These are phyloP conservation scores for Cephus sareptanus DNA, from an alignment of 2,888 invertebrate species.

Conservation along the genomic window DNA sequence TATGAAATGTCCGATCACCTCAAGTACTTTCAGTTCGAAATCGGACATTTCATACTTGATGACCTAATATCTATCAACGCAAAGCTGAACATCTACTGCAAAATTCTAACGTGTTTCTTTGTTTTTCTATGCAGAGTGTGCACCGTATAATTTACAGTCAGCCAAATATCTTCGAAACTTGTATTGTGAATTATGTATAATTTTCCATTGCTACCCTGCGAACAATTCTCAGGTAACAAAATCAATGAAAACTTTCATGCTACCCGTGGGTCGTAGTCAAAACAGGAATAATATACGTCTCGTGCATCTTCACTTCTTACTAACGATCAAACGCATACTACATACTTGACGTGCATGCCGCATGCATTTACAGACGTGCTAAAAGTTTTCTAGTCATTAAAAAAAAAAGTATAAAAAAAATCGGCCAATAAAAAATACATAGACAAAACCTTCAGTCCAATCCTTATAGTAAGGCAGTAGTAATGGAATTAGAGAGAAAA, in stretches of 20 bases:
- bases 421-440: constrained; percentile 54
- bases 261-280: constrained; percentile 10
- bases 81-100: background rate
- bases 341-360: constrained; percentile 28
- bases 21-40: too few relatives aligned
- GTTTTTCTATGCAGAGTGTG: background rate
- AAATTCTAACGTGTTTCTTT: background rate
- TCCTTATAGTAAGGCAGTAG: constrained; percentile 65
- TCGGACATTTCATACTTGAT: too few relatives aligned
- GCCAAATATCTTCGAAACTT: background rate
- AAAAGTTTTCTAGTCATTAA: constrained; percentile 31
- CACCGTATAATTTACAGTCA: background rate
- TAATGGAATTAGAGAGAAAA: constrained; percentile 54
- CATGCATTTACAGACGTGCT: constrained; percentile 42
- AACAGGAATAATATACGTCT: constrained; percentile 10
- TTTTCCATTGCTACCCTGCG: constrained; percentile 18
- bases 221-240: constrained; percentile 5
- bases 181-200: background rate
- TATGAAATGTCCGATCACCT: too few relatives aligned
- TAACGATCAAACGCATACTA: background rate
- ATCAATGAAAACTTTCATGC: constrained; percentile 6
- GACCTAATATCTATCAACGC: background rate
- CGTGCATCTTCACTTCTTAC: background rate
- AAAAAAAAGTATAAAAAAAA: constrained; percentile 37
- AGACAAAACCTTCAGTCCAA: constrained; percentile 63